Base-by-base conservation (phyloP, 1,140 invertebrate species). In the Microplitis mediator region DNA sequence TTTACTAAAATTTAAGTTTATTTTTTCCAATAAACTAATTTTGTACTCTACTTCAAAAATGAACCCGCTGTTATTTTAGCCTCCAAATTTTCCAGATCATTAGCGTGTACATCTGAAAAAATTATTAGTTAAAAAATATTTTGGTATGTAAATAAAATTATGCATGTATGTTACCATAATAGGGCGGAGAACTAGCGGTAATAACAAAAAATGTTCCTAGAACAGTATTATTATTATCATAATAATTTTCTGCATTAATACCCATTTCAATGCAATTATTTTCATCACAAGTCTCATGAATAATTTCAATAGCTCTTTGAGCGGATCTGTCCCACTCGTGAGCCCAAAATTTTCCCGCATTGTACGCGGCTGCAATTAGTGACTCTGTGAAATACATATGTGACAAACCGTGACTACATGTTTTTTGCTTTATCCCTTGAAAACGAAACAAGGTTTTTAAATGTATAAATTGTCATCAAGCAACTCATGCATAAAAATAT, bases 331-430 rank as follows among this genome's bases (percentile, higher is more conserved):
- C 85, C 90, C 90, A 91, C 11, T 74, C 76, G 62, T 85, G 86
- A 11, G 85, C 88, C 74, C 82, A 82, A 67, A 90, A 90, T 0
- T 80, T 85, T 72, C 89, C 90, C 74, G 88, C 88, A 3, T 77
- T 75, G 32, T 78, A 83, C 8, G 61, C 36, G 3, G 75, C 75
- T 0, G 76, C 66, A 5, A 86, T 77, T 66, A 90, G 76, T 1
- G 89, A 90, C 73, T 90, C 89, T 2, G 86, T 90, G 65, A 90
- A 88, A 23, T 90, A 86, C 4, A 88, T 6, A 50, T 90, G 88
- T 1, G 90, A 87, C 3, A 88, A 84, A 4, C 89, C 89, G 72
- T 91, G 90, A 69, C 88, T 90, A 77, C 90, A 91, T 65, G 90
- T 88, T 1, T 88, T 86, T 78, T 86, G 81, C 32, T 85, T 78